Conservation (phyloP, 2,888 invertebrate genomes). For the Stenodera caucasica region DNA sequence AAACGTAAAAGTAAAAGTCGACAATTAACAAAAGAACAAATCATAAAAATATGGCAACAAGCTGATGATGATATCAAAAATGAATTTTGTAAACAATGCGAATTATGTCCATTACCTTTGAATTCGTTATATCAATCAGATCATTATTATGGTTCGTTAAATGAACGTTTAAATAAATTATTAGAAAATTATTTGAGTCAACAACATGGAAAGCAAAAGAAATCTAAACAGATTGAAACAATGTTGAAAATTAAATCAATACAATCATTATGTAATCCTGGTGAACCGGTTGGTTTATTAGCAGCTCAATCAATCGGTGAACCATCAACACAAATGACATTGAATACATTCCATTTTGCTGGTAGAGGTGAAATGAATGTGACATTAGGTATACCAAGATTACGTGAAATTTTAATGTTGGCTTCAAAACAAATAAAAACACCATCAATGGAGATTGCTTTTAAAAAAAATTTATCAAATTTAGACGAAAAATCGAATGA, state of each 20-base stretch:
- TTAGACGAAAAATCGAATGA: slow-evolving; percentile 64
- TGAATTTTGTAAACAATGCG: slow-evolving; percentile 39
- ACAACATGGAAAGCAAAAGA: slow-evolving; percentile 38
- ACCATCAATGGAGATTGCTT: slow-evolving; percentile 94
- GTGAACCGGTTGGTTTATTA: slow-evolving; percentile 94
- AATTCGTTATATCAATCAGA: slow-evolving; percentile 71
- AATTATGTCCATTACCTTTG: slow-evolving; percentile 74
- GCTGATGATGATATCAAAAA: slow-evolving; percentile 63
- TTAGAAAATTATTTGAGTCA: slow-evolving; percentile 62
- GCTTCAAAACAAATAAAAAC: slow-evolving; percentile 93
- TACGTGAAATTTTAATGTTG: slow-evolving; percentile 96
- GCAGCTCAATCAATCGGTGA: slow-evolving; percentile 99
- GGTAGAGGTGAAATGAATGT: slow-evolving; percentile 99
- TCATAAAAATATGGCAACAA: slow-evolving; percentile 69
- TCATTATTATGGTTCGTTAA: slow-evolving; percentile 78
- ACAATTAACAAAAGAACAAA: slow-evolving; percentile 55
- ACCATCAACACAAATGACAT: slow-evolving; percentile 99
- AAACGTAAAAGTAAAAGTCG: slow-evolving; percentile 57
- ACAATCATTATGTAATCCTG: slow-evolving; percentile 79
- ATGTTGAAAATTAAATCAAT: slow-evolving; percentile 77
- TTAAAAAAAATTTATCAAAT: slow-evolving; percentile 58
- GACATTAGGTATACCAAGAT: slow-evolving; percentile 96
- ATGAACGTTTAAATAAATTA: slow-evolving; percentile 75
- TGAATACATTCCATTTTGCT: slow-evolving; percentile 99
- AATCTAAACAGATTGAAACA: slow-evolving; percentile 60